Conservation (phyloP, 2,797 vertebrate species). For the Spinus pinus region DNA sequence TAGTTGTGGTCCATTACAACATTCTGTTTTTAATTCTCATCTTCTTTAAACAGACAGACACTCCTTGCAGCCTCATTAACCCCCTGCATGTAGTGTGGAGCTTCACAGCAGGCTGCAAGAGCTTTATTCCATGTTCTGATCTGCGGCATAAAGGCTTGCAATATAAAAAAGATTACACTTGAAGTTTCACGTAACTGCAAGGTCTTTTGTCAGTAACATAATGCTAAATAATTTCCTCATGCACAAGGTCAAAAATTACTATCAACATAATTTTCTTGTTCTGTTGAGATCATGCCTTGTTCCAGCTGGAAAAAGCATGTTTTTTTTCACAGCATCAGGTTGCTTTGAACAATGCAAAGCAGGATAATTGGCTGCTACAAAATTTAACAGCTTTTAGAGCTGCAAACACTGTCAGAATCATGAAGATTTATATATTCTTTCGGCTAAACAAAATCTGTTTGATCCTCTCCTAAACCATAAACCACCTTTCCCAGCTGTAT, state of each 20-base stretch:
- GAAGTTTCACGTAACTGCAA: background rate
- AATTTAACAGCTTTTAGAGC: background rate
- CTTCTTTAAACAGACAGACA: slow-evolving; percentile 8
- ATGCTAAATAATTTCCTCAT: background rate
- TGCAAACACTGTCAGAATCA: background rate
- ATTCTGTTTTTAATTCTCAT: background rate
- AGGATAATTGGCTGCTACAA: slow-evolving; percentile 12
- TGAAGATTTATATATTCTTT: slow-evolving; percentile 26
- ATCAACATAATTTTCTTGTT: background rate
- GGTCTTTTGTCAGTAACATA: background rate
- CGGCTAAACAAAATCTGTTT: background rate
- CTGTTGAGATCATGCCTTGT: slow-evolving; percentile 16
- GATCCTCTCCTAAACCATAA: background rate
- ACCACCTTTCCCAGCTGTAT: background rate
- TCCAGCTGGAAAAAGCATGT: background rate
- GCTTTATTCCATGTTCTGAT: background rate
- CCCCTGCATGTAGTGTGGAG: background rate
- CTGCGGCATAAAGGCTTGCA: background rate
- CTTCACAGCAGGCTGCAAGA: background rate
- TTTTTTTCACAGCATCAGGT: background rate
- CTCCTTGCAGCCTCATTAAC: slow-evolving; percentile 42
- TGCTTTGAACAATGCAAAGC: background rate
- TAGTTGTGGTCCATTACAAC: background rate
- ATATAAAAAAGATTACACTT: background rate
- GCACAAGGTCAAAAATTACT: slow-evolving; percentile 23